Evolutionary conservation across 2,888 invertebrate genomes (phyloP), one percentile per base, ranked within the genome.

Genomic region (Fragum sueziense): DNA sequence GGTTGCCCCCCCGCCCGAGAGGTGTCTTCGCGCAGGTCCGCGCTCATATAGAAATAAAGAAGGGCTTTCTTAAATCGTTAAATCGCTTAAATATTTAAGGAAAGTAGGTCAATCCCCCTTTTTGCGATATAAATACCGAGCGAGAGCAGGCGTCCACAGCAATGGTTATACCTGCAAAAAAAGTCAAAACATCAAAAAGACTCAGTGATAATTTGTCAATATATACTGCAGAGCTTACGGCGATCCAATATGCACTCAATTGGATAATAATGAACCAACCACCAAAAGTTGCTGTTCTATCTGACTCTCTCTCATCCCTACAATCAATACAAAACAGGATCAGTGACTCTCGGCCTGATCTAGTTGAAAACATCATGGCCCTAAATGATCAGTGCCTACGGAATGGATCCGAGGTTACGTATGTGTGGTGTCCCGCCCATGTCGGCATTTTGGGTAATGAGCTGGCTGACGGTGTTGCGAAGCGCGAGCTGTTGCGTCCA

Each of bases 341-440:
- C 47, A 71, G 71, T 22, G 37, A 34, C 2, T 61, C 61, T 27
- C 34, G 71, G 34, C 71, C 61, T 34, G 59, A 71, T 29, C n/a
- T 71, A 0, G 17, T 71, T 20, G 34, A 34, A 29, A 47, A 71
- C 22, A 71, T 71, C 25, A 11, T 61, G 9, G 17, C 20, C 11
- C 17, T 41, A 20, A 34, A 71, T 61, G 25, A 71, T 51, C 22
- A 61, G 25, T 61, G 59, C 29, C 41, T 37, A 22, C 34, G 20
- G 1, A 11, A 29, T 59, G 17, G 22, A 0, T 9, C 29, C n/a
- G 14, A 41, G 47, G 61, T 61, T 47, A 61, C 41, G 0, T 25
- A 57, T 29, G 71, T 57, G 41, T 71, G 61, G 71, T 71, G 71
- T 57, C 71, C 71, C 41, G 71, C 71, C 20, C 59, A 71, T 71